These are phyloP conservation scores for Apogon talboti DNA, from an alignment of 2,797 vertebrate species.

Conservation along the genomic window DNA sequence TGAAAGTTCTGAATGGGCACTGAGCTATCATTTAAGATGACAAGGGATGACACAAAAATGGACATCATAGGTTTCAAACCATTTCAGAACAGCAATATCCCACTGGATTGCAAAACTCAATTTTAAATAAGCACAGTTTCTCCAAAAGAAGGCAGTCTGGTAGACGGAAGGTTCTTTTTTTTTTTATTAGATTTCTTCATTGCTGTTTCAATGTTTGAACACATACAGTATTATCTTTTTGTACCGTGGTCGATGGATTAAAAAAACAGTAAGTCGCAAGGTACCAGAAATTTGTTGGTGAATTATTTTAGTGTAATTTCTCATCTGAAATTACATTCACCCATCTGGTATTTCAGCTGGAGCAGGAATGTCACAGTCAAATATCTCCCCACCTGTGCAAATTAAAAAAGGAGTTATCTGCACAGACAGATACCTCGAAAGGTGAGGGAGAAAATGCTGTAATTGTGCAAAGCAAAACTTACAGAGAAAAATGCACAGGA, in stretches of 20 bases:
- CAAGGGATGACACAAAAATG: neutral
- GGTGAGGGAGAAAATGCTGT: neutral
- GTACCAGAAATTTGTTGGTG: neutral
- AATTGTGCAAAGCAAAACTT: slow-evolving; percentile 1
- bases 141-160: neutral
- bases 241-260: neutral
- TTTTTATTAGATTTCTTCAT: no score
- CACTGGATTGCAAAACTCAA: slow-evolving; percentile 2
- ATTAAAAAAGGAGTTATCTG: slow-evolving; percentile 22
- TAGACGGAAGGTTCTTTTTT: slow-evolving; percentile 3
- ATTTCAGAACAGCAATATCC: slow-evolving; percentile 2
- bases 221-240: neutral
- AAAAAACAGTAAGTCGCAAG: neutral
- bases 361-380: slow-evolving; percentile 26
- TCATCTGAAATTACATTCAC: slow-evolving; percentile 9
- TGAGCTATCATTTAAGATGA: neutral
- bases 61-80: neutral
- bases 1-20: neutral
- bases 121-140: slow-evolving; percentile 7
- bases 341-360: neutral
- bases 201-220: no score
- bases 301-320: neutral
- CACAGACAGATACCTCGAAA: neutral
- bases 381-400: slow-evolving; percentile 23
- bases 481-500: neutral